These are phyloP conservation scores for Dioctria linearis DNA, from an alignment of 2,888 invertebrate genomes.

Conservation along the genomic window DNA sequence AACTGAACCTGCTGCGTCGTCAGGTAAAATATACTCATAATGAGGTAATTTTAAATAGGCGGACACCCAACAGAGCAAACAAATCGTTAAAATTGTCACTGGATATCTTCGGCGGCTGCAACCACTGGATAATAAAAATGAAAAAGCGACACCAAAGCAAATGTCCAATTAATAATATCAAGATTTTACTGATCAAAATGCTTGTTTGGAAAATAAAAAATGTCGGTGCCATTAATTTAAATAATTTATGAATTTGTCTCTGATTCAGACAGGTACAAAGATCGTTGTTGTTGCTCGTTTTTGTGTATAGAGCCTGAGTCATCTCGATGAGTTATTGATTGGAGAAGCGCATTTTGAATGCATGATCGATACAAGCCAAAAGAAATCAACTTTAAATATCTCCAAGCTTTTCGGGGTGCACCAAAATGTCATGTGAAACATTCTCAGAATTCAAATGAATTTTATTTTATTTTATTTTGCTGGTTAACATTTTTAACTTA, in stretches of 20 bases:
- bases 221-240: constrained; percentile 20
- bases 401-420: background rate
- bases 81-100: constrained; percentile 6
- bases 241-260: constrained; percentile 29
- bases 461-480: background rate
- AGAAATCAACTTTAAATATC: background rate
- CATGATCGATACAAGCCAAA: constrained; percentile 8
- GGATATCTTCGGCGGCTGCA: background rate
- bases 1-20: background rate
- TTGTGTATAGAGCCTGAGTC: background rate
- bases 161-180: background rate
- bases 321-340: background rate
- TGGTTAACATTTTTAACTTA: background rate
- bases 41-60: background rate
- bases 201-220: background rate
- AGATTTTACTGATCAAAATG: background rate
- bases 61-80: constrained; percentile 16
- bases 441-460: constrained; percentile 2
- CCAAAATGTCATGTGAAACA: background rate
- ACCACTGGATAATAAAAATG: background rate
- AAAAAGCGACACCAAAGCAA: background rate
- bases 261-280: constrained; percentile 10
- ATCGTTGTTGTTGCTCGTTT: background rate
- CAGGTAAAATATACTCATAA: background rate
- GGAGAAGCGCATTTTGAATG: constrained; percentile 9